phyloP scores from a whole-genome alignment of 2,888 invertebrate genomes.

The Pseudococcus jackbeardsleyi region DNA sequence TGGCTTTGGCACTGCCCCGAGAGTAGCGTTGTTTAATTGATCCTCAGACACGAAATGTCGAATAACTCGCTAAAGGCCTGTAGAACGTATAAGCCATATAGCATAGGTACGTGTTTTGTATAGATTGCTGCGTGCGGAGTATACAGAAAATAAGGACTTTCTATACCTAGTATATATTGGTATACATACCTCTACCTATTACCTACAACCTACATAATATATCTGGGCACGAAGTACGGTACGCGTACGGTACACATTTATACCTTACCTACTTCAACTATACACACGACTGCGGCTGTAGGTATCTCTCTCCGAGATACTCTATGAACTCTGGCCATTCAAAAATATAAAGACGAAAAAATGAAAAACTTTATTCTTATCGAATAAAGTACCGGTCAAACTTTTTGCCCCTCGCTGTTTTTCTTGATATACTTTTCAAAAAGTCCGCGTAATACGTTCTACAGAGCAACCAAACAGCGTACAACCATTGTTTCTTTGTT shows the following conservation, averaged over 20 bases:
- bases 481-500: not conserved
- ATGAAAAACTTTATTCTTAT: constrained; percentile 47
- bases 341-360: constrained; percentile 16
- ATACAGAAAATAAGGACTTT: constrained; percentile 10
- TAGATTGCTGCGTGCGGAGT: not conserved
- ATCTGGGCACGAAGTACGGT: not conserved
- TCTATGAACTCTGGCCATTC: not conserved
- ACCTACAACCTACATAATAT: too few relatives aligned
- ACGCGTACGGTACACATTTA: not conserved
- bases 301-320: not conserved
- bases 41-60: constrained; percentile 41
- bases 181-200: too few relatives aligned
- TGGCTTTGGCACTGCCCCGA: constrained; percentile 27
- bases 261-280: not conserved
- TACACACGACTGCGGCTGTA: not conserved
- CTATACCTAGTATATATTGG: not conserved
- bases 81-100: not conserved
- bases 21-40: constrained; percentile 43
- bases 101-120: not conserved
- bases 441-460: not conserved
- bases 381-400: constrained; percentile 38
- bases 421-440: not conserved
- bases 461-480: not conserved
- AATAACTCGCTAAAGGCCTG: constrained; percentile 31
- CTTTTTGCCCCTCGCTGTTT: not conserved